Percentiles rank a stretch among this genome's conserved stretches.
Conservation (phyloP, 2,113 vertebrate genomes). For the Thymallus thymallus region DNA sequence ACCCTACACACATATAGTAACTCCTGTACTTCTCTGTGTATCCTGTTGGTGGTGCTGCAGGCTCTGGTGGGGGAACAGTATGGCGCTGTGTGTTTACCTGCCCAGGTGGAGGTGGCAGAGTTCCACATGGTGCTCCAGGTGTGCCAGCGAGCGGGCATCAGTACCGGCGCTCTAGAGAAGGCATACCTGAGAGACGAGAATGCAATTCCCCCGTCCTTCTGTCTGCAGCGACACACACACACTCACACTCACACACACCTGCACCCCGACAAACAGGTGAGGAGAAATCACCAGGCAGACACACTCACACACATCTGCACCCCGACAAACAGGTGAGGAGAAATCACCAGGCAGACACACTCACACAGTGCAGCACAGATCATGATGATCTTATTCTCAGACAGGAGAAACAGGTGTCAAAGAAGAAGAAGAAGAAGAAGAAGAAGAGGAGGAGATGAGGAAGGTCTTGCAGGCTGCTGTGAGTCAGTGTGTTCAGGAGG, state of each 20-base stretch:
- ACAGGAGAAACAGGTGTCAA: constrained; percentile 14
- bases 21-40: constrained; percentile 18
- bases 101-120: constrained; percentile 71
- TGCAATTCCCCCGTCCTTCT: constrained; percentile 68
- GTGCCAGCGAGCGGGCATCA: constrained; percentile 58
- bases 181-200: constrained; percentile 78
- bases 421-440: constrained; percentile 24
- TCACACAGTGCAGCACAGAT: neutral
- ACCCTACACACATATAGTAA: neutral
- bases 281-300: neutral
- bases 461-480: constrained; percentile 57
- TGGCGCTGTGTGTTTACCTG: constrained; percentile 61
- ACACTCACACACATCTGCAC: neutral
- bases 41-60: constrained; percentile 59
- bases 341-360: no score
- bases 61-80: constrained; percentile 75
- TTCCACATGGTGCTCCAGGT: constrained; percentile 70
- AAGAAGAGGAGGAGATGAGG: constrained; percentile 47
- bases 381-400: neutral
- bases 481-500: constrained; percentile 55
- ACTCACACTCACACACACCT: neutral
- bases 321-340: constrained; percentile 31
- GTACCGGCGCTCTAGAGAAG: constrained; percentile 63
- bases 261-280: constrained; percentile 33
- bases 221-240: constrained; percentile 30